Base-by-base conservation (phyloP, 92 coral and sea anemone species). In the Parazoanthus darwini region DNA sequence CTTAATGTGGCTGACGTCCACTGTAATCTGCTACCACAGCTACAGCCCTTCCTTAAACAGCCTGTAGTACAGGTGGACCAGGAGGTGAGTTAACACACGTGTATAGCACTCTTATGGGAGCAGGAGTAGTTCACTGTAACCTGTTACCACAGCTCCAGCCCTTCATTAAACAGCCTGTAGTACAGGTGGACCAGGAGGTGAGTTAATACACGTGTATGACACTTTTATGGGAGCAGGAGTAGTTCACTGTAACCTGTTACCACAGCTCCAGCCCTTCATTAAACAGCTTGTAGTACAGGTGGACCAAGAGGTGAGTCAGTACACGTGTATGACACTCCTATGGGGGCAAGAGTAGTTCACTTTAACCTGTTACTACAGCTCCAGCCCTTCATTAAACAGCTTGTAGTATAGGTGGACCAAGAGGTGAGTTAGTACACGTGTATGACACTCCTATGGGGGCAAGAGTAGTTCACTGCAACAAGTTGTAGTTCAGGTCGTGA, bases 1-100 rank as follows among this genome's bases (percentile, higher is more conserved):
- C 92, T 97, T 1, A 90, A 92, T 89, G 96, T 95, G 7, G 99
- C 98, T 58, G 99, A 97, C 91, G 95, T 97, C 0, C 99, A 97
- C 86, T 97, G 99, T 73, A 94, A 95, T 81, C 90, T 97, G 76
- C 51, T 97, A 29, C 33, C 33, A 29, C 33, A 29, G 33, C 33
- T 29, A 29, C 33, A 29, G 33, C n/a, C n/a, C n/a, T n/a, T n/a
- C n/a, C n/a, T n/a, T n/a, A n/a, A n/a, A n/a, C n/a, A n/a, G n/a
- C n/a, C n/a, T n/a, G n/a, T n/a, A n/a, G n/a, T n/a, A n/a, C n/a
- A n/a, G n/a, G n/a, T n/a, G n/a, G n/a, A n/a, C n/a, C n/a, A n/a
- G n/a, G n/a, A n/a, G n/a, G n/a, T n/a, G n/a, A n/a, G n/a, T n/a
- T n/a, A n/a, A n/a, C n/a, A n/a, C n/a, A n/a, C n/a, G n/a, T n/a